These are phyloP conservation scores for Pseudopodoces humilis DNA, from an alignment of 2,113 vertebrate genomes.

Conservation along the genomic window DNA sequence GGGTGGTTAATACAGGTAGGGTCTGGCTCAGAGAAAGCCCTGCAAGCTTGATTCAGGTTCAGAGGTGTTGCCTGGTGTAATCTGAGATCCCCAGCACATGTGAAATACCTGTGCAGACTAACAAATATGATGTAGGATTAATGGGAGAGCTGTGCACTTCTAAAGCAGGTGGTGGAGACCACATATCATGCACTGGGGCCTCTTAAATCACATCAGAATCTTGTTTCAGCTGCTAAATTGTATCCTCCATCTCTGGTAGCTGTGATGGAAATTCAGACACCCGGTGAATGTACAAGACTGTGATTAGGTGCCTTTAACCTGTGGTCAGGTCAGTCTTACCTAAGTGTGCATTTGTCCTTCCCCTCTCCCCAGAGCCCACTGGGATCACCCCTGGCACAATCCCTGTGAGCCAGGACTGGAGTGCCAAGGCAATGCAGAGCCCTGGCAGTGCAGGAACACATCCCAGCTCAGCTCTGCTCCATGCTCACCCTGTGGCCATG, in stretches of 20 bases:
- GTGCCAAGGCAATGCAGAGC: neutral
- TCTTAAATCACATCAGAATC: neutral
- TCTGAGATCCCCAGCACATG: neutral
- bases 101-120: neutral
- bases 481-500: accelerated
- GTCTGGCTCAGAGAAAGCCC: neutral
- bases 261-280: neutral
- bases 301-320: neutral
- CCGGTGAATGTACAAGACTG: neutral
- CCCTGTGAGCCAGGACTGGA: neutral
- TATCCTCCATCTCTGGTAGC: neutral
- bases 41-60: neutral
- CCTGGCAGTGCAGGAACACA: neutral
- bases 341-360: neutral
- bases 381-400: neutral
- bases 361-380: accelerated
- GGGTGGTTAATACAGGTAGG: neutral
- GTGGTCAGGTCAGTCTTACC: neutral
- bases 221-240: neutral
- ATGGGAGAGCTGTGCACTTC: neutral
- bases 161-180: neutral
- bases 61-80: neutral
- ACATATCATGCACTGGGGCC: neutral
- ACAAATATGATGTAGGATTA: neutral
- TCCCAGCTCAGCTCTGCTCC: accelerated